phyloP scores from a whole-genome alignment of 2,113 vertebrate species.

The Buteo buteo region DNA sequence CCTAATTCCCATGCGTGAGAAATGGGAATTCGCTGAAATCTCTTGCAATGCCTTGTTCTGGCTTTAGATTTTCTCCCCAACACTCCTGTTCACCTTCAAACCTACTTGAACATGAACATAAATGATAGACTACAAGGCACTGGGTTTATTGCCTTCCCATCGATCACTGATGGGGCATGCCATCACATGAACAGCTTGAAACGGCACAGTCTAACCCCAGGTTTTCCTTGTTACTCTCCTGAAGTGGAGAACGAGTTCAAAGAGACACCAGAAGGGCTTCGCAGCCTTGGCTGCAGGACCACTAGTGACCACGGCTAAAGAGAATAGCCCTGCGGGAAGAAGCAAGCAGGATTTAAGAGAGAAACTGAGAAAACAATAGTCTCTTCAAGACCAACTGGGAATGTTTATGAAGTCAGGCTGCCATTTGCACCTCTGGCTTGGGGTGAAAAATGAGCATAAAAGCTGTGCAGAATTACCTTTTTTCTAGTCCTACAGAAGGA shows the following conservation, averaged over 20 bases:
- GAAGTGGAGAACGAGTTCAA: not conserved
- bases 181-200: not conserved
- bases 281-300: not conserved
- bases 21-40: conserved; percentile 21
- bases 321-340: not conserved
- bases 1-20: not conserved
- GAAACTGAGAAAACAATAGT: conserved; percentile 37
- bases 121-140: not conserved
- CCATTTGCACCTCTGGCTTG: conserved; percentile 57
- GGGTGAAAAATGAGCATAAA: conserved; percentile 65
- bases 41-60: not conserved
- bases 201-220: not conserved
- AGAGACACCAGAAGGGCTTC: not conserved
- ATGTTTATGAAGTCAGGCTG: conserved; percentile 66
- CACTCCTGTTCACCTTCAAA: conserved; percentile 48
- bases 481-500: conserved; percentile 66
- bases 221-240: not conserved
- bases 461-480: conserved; percentile 65
- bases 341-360: not conserved
- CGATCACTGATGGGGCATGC: not conserved
- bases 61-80: not conserved
- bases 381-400: conserved; percentile 57
- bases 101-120: not conserved
- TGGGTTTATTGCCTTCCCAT: not conserved
- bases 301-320: not conserved